Evolutionary conservation across 2,797 vertebrate species (phyloP), one percentile per base, ranked within the genome.

Genomic region (Remorina albescens): DNA sequence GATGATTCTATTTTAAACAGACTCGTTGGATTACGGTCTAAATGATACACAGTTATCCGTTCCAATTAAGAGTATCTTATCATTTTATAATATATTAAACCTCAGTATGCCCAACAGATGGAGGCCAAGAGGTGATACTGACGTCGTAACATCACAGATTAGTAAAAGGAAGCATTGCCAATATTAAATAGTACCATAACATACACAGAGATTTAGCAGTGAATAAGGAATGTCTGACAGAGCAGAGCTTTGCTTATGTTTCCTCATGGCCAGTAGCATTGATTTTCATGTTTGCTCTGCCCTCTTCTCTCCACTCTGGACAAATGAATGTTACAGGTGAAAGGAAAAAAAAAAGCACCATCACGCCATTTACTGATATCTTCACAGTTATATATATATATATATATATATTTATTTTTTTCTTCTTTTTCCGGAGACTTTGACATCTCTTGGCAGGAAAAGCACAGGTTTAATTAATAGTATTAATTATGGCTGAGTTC

Each of bases 221-320:
- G 60, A 77, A 59, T 67, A 70, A 78, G 83, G 53, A 42, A 51
- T 71, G 63, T 23, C 23, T 67, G 68, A 76, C 68, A 88, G 21
- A 25, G 32, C 56, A 76, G 60, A 64, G 75, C 94, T 94, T 91
- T 94, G 50, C 41, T 62, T 93, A 89, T 94, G 91, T 91, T 89
- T 91, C 90, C 93, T 94, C 93, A 90, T 91, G 88, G 93, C 91
- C 84, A 88, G 93, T 89, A 88, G 90, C 94, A 95, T 96, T 95
- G 91, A 95, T 95, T 95, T 95, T 93, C 89, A 93, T 95, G 94
- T 95, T 93, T 93, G 92, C 89, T 91, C 91, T 92, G 93, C 89
- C 94, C 94, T 94, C 88, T 91, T 93, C 88, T 89, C 86, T 85
- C 89, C 83, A 84, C 91, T 91, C 87, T 74, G 25, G 80, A 93